These are phyloP conservation scores for Osedax fenrisi DNA, from an alignment of 2,888 invertebrate genomes.

Conservation along the genomic window DNA sequence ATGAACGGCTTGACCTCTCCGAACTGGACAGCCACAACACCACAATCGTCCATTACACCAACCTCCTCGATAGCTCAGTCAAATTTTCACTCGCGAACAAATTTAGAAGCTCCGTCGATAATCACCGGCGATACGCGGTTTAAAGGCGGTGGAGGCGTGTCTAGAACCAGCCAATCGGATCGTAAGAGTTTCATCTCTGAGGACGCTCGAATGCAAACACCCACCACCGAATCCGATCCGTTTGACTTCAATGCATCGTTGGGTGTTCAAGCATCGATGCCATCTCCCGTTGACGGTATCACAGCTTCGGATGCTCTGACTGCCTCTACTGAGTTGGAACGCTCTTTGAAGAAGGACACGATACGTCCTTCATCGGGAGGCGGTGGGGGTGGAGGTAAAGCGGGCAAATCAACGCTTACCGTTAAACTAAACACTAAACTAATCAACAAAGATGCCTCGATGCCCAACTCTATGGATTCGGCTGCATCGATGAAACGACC, in stretches of 20 bases:
- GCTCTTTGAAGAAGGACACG: constrained; percentile 15
- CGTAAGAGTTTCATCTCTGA: not conserved
- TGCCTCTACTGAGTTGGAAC: not conserved
- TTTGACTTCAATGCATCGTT: constrained; percentile 23
- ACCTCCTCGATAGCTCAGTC: too few relatives aligned
- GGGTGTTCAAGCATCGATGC: not conserved
- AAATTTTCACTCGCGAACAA: not conserved
- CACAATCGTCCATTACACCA: not conserved
- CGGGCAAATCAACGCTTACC: constrained; percentile 25
- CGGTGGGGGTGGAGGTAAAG: too few relatives aligned
- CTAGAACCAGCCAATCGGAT: not conserved
- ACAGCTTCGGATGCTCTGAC: not conserved
- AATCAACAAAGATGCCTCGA: constrained; percentile 21
- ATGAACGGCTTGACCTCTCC: not conserved
- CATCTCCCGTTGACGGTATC: not conserved
- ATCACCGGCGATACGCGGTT: not conserved
- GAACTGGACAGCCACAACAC: not conserved
- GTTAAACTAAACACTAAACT: constrained; percentile 31
- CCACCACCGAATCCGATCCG: constrained; percentile 13
- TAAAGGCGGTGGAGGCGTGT: not conserved
- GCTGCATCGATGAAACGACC: not conserved
- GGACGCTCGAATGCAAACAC: not conserved
- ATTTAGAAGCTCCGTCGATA: not conserved
- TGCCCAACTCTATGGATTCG: constrained; percentile 6
- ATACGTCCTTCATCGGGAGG: not conserved